Base-by-base conservation (phyloP, 2,797 vertebrate species). In the Ceyx erithaca region DNA sequence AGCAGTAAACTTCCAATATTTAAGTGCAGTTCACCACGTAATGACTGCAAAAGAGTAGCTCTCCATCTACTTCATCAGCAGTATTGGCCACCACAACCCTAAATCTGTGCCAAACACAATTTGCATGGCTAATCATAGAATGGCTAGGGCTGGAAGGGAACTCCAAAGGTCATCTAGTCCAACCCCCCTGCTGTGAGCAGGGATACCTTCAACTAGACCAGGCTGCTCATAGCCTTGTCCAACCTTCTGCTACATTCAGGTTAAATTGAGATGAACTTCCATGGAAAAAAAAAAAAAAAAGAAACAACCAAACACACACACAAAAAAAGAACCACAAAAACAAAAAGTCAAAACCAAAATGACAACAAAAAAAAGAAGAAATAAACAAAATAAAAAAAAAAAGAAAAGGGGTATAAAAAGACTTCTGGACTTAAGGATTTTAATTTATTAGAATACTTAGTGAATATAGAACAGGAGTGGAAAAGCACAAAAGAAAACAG, bases 61-160 rank as follows among this genome's bases (percentile, higher is more conserved):
- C 69, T 83, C 64, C 89, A 62, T 80, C 49, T 49, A 63, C 70
- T 84, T 48, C 52, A 63, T 70, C 75, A 84, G 31, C 7, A 26
- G 64, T 69, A 68, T 66, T 92, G 84, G 95, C 84, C 94, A 75
- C 61, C 76, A 89, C 41, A 71, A 20, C 52, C 41, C 54, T 77
- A 25, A 30, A 51, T 22, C 68, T 40, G 31, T 64, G 71, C 84
- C 92, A 94, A 69, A 45, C 31, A 52, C 33, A 33, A 80, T 87
- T 30, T 93, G 71, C 75, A 80, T 33, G 40, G 52, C 67, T 59
- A 88, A 81, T 46, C 37, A 40, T 40, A 40, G 37, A 40, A 40
- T 40, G 37, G 37, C 14, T 40, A 40, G 37, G 37, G 37, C 37
- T 40, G 37, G 37, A 40, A 40, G 37, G 37, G 37, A 40, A 13